Conservation (phyloP, 2,797 vertebrate species). For the Propithecus deckenii region DNA sequence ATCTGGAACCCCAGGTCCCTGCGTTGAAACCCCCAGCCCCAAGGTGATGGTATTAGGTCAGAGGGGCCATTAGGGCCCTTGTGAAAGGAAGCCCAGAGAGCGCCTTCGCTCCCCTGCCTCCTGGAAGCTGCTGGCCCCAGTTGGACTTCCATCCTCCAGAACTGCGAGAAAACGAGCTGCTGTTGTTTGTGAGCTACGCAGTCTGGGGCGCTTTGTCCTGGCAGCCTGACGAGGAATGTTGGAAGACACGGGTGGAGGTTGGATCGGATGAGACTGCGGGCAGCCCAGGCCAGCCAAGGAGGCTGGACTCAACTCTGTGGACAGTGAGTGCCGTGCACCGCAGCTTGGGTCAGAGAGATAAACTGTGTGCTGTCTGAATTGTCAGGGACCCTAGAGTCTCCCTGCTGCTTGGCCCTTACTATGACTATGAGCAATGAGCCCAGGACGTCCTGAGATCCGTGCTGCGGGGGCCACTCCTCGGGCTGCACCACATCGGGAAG, state of each 20-base stretch:
- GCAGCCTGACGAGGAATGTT: neutral
- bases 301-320: neutral
- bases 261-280: neutral
- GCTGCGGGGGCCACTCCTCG: neutral
- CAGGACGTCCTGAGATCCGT: neutral
- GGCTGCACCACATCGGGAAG: accelerated
- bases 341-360: neutral
- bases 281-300: neutral
- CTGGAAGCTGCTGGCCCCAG: neutral
- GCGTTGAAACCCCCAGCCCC: neutral
- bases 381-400: too few species aligned
- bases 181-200: neutral
- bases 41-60: neutral
- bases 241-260: neutral
- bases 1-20: neutral
- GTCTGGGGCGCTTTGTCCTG: neutral
- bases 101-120: neutral
- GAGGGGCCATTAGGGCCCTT: neutral
- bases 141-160: neutral
- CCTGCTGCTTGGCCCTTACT: accelerated
- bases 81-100: neutral
- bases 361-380: neutral
- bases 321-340: neutral
- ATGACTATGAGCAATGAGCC: neutral
- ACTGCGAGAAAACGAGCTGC: neutral